Base-by-base conservation (phyloP, 1,140 invertebrate species). In the Berghia stephanieae region DNA sequence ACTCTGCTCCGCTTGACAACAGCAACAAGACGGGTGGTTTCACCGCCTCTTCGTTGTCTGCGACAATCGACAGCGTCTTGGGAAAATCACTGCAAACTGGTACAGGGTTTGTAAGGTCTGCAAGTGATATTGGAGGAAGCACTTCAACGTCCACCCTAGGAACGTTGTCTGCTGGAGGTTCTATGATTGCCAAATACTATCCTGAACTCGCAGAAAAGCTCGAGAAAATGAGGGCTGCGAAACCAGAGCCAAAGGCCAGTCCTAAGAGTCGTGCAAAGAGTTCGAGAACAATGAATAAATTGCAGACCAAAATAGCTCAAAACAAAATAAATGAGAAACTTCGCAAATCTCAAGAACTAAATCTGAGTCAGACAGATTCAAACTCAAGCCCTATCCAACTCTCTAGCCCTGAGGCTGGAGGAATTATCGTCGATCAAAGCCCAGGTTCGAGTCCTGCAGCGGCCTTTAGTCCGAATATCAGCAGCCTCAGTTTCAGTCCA, bases 231-330 rank as follows among this genome's bases (percentile, higher is more conserved):
- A 86, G 85, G 80, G 82, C n/a, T n/a, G n/a, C 85, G 46, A 87
- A 84, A 76, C 73, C 80, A 42, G 83, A 85, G 60, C 60, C 81
- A 31, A 82, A 83, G 69, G 36, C 42, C 49, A 84, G 83, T 76
- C 73, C 78, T 0, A 87, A 85, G 78, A 83, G 84, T 78, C 88
- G 84, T 75, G 81, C 83, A 36, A 86, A 87, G 49, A 88, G 85
- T 77, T 90, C 90, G n/a, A 85, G 90, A 74, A 91, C 90, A 27
- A 89, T 91, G 87, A 91, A 90, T 79, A 88, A 88, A 78, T 82
- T 91, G 57, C 90, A 91, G 81, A 90, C 89, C 38, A 90, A 91
- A 83, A 91, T 91, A 79, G 90, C 90, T 75, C 88, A 90, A 67
- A 91, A 90, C 79, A 90, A 89, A 86, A 87, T 91, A 46, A 89